A percentile compares a stretch with the other conserved stretches of the same genome.
These are phyloP conservation scores for Tribolium castaneum DNA, from an alignment of 1,140 invertebrate species.

Conservation along the genomic window DNA sequence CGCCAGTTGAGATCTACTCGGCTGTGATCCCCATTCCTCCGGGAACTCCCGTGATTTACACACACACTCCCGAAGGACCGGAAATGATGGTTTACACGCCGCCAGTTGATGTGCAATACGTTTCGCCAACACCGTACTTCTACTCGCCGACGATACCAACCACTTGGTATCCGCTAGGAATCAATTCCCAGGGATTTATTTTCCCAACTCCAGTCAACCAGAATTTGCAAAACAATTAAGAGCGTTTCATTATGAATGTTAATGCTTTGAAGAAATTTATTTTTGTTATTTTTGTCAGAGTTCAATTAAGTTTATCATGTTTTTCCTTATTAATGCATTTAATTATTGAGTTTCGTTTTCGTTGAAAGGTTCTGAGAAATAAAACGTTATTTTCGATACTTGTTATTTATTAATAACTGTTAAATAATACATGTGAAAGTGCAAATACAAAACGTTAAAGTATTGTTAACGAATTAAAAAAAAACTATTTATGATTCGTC, in stretches of 20 bases:
- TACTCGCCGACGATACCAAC: slow-evolving; percentile 54
- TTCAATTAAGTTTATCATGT: no score
- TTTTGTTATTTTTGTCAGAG: neutral
- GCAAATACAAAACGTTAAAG: slow-evolving; percentile 13
- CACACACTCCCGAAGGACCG: slow-evolving; percentile 43
- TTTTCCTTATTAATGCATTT: no score
- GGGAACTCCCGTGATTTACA: slow-evolving; percentile 53
- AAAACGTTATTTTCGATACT: neutral
- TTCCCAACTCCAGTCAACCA: slow-evolving; percentile 53
- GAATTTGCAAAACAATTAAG: slow-evolving; percentile 9
- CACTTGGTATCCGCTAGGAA: slow-evolving; percentile 53
- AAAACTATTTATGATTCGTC: slow-evolving; percentile 68
- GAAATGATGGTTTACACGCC: slow-evolving; percentile 54
- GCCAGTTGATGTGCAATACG: slow-evolving; percentile 55
- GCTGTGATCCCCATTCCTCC: slow-evolving; percentile 49
- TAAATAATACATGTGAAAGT: slow-evolving; percentile 8
- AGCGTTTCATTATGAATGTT: neutral
- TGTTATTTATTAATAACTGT: neutral
- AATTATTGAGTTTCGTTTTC: slow-evolving; percentile 3
- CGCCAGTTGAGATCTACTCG: slow-evolving; percentile 49
- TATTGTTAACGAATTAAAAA: neutral
- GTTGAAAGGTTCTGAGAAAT: neutral
- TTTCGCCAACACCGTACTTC: slow-evolving; percentile 51
- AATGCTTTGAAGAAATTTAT: neutral
- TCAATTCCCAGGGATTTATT: slow-evolving; percentile 59